These are phyloP conservation scores for Taphrorychus bicolor DNA, from an alignment of 2,888 invertebrate genomes.

Conservation along the genomic window DNA sequence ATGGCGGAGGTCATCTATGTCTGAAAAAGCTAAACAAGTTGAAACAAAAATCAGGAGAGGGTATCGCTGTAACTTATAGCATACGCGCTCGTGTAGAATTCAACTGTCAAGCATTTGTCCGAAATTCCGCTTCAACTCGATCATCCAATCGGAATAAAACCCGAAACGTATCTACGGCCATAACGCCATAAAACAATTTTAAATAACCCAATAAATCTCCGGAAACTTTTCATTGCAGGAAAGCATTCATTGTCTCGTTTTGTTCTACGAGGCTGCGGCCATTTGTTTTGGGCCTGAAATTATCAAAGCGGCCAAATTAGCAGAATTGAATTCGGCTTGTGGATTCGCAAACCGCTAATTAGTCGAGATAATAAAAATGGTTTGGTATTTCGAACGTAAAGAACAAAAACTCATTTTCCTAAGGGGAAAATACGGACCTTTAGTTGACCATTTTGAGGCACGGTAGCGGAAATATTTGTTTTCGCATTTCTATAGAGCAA, in stretches of 20 bases:
- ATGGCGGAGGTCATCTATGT: no score
- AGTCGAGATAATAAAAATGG: neutral
- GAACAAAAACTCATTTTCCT: neutral
- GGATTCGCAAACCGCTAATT: neutral
- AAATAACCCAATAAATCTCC: conserved; percentile 24
- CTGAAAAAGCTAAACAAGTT: no score
- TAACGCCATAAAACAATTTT: conserved; percentile 11
- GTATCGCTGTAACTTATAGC: no score
- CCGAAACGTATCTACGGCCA: neutral
- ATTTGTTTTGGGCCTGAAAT: conserved; percentile 6
- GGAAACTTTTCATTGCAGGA: conserved; percentile 19
- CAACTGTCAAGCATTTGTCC: neutral
- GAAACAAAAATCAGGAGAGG: no score
- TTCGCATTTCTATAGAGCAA: neutral
- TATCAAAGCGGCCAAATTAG: conserved; percentile 11
- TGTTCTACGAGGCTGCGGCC: conserved; percentile 8
- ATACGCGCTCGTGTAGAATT: neutral
- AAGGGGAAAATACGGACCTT: neutral
- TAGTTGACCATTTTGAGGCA: neutral
- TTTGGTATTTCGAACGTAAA: neutral
- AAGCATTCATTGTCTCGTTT: conserved; percentile 10
- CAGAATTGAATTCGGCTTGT: conserved; percentile 3
- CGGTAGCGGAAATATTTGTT: neutral
- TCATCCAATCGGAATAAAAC: conserved; percentile 5
- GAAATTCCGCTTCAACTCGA: neutral